phyloP scores from a whole-genome alignment of 2,888 invertebrate genomes.

The Julus scanicus region DNA sequence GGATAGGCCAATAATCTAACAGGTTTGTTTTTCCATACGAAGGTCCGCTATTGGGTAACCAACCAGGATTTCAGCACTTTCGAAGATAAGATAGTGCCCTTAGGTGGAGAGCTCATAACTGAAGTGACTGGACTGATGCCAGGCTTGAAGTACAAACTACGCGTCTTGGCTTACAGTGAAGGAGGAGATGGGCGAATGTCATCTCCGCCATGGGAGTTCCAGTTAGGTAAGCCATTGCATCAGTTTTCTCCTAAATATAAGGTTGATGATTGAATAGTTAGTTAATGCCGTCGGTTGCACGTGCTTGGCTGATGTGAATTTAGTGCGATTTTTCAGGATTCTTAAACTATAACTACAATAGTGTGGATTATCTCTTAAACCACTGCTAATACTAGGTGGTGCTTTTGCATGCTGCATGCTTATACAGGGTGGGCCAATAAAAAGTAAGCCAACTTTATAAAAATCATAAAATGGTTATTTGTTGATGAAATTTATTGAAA shows the following conservation, averaged over 20 bases:
- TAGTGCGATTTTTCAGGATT: too few species aligned
- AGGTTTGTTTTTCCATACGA: not conserved
- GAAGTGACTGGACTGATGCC: slow-evolving; percentile 78
- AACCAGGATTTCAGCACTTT: slow-evolving; percentile 95
- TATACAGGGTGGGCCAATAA: too few species aligned
- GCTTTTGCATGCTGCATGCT: not conserved
- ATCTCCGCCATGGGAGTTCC: slow-evolving; percentile 75
- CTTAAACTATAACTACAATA: too few species aligned
- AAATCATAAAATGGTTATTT: too few species aligned
- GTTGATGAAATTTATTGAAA: too few species aligned
- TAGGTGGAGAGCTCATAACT: slow-evolving; percentile 81
- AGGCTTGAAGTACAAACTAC: slow-evolving; percentile 87
- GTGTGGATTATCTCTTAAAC: too few species aligned
- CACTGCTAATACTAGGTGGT: not conserved
- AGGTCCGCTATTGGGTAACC: slow-evolving; percentile 93
- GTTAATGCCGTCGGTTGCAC: too few species aligned
- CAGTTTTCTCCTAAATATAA: not conserved
- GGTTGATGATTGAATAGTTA: not conserved
- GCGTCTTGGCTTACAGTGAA: slow-evolving; percentile 91
- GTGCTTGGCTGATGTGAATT: too few species aligned
- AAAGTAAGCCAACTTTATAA: too few species aligned
- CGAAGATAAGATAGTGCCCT: slow-evolving; percentile 81
- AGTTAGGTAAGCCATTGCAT: slow-evolving; percentile 49
- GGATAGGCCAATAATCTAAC: too few species aligned
- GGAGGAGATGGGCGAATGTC: slow-evolving; percentile 98